Base-by-base conservation (phyloP, 2,797 vertebrate genomes). In the Typhlichthys subterraneus region DNA sequence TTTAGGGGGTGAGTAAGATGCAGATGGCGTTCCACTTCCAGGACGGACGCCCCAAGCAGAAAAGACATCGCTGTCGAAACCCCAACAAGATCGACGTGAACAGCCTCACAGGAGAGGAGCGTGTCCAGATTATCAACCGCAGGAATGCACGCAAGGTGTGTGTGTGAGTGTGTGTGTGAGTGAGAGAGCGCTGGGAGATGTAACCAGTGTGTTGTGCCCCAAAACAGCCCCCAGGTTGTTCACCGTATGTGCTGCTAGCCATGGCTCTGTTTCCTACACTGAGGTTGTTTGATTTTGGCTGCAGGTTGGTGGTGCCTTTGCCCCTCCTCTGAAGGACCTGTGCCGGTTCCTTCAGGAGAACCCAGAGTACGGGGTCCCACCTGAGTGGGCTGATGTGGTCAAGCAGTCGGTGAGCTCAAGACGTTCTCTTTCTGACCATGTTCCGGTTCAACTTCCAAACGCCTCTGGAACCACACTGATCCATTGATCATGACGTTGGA, bases 301-400 rank as follows among this genome's bases (percentile, higher is more conserved):
- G 31, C 65, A 99, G 98, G 95, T 99, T 14, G 98, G 98, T n/a
- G 98, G 98, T 81, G 97, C 98, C 0, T 99, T 99, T 86, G 98
- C 98, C 77, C 98, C 98, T 38, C 96, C 97, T 65, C 85, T 99
- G 61, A 99, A 99, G 90, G 96, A 99, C 81, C 89, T 99, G 79
- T 96, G 95, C 88, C 92, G 96, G 65, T 99, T 99, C 89, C 91
- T 99, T 67, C 97, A 96, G 88, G 97, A 99, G 88, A 99, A 99
- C 89, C 93, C 95, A 0, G 98, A 99, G 80, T 99, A 98, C n/a
- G 98, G 98, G 62, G 95, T 99, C 60, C 97, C 98, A 67, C 97
- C 98, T 29, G 98, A 99, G 79, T 99, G 98, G 98, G 96, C 95
- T 23, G 97, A 97, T 51, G 97, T 99, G 52, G 98, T 99, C 63